These are phyloP conservation scores for Stomatorhinus ivindoensis DNA, from an alignment of 2,113 vertebrate species.

Conservation along the genomic window DNA sequence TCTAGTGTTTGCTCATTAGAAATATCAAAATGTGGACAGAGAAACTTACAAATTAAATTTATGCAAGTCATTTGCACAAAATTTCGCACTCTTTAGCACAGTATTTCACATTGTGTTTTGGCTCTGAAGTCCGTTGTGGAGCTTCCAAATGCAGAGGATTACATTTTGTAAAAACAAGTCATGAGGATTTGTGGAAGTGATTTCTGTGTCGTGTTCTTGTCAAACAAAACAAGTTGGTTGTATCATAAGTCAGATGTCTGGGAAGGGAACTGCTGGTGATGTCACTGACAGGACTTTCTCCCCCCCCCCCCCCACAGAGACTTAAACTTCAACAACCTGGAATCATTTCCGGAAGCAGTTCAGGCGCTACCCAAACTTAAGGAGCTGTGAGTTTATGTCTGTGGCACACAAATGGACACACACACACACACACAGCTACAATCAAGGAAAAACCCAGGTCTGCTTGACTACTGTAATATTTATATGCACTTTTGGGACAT, in stretches of 20 bases:
- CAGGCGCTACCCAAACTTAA: slow-evolving; percentile 86
- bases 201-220: neutral
- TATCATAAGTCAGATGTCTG: neutral
- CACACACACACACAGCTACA: neutral
- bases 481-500: neutral
- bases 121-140: neutral
- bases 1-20: neutral
- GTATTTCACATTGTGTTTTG: neutral
- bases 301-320: slow-evolving; percentile 60
- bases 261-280: neutral
- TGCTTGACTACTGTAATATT: neutral
- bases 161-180: neutral
- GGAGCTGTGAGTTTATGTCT: slow-evolving; percentile 75
- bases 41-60: neutral
- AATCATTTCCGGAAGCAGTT: slow-evolving; percentile 85
- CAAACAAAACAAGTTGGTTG: neutral
- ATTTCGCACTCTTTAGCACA: neutral
- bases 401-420: neutral
- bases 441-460: neutral
- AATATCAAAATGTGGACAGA: neutral
- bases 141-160: neutral
- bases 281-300: neutral
- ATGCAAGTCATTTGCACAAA: neutral
- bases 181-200: neutral
- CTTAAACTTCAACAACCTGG: slow-evolving; percentile 93